Conservation (phyloP, 2,888 invertebrate genomes). For the Andricus curvator region DNA sequence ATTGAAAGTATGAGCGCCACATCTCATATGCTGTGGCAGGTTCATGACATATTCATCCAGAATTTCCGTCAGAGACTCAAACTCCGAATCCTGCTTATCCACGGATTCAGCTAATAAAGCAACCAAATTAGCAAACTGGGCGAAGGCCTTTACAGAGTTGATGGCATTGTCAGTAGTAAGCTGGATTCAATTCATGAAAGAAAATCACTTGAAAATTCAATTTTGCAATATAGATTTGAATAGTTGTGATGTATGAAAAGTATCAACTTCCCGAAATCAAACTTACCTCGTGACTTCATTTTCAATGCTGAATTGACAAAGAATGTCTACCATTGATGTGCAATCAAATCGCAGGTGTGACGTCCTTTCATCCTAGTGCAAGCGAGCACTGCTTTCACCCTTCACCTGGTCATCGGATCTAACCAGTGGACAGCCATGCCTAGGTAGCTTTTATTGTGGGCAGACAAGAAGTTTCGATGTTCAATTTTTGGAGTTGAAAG, state of each 20-base stretch:
- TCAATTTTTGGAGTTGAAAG: too few relatives aligned
- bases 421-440: background rate
- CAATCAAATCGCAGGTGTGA: background rate
- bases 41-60: background rate
- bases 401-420: background rate
- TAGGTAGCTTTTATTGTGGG: background rate
- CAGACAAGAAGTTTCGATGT: too few relatives aligned
- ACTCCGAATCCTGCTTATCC: background rate
- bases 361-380: background rate
- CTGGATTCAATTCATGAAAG: too few relatives aligned
- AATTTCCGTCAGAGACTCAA: background rate
- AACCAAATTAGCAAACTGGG: background rate
- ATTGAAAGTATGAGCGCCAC: background rate
- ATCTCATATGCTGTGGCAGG: background rate
- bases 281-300: background rate
- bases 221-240: background rate
- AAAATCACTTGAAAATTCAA: background rate
- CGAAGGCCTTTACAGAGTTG: background rate
- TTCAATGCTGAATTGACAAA: background rate
- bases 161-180: too few relatives aligned
- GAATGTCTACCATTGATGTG: background rate
- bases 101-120: background rate
- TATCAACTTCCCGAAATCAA: conserved; percentile 2
- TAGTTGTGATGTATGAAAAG: background rate
- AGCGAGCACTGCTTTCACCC: background rate